Evolutionary conservation across 1,140 invertebrate species (phyloP), one percentile per base, ranked within the genome.

Genomic region (Anastrepha obliqua): DNA sequence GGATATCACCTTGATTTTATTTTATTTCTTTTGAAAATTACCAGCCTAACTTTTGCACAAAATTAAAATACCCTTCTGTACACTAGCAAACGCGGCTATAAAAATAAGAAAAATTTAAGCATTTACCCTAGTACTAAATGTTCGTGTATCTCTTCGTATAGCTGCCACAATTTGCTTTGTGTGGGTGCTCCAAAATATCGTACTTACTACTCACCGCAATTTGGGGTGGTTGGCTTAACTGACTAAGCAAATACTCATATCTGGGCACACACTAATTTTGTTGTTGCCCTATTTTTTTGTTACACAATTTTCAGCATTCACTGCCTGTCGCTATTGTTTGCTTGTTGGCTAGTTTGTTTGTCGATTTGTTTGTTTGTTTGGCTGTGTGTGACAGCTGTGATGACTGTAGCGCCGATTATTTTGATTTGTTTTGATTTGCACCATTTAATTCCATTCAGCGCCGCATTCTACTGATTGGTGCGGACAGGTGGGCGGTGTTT

Each of bases 341-440:
- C 13, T n/a, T 8, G 13, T 15, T 55, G 6, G 51, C 13, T 13
- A 39, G 20, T 8, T 60, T 4, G 55, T 15, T 11, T 6, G 51
- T 29, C 58, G 15, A 15, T n/a, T 1, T 39, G 20, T 59, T 86
- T 17, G 13, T 42, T 60, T 7, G 0, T 39, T 59, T 86, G 7
- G 2, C 17, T 17, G 58, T 62, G 2, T 60, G 85, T 86, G 85
- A 47, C 85, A 62, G 58, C 17, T 62, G 44, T 86, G 85, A 86
- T 62, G 85, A 60, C 51, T 86, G 85, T 29, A n/a, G 13, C 59
- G 85, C 42, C 59, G 85, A 42, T 86, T 62, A 86, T 86, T 86
- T 60, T 86, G 85, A 60, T 86, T 62, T 86, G 58, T 86, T 62
- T 86, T 86, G 85, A 86, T 62, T 86, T 86, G 85, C 59, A 9